Conservation (phyloP, 2,113 vertebrate species). For the Asarcornis scutulata region DNA sequence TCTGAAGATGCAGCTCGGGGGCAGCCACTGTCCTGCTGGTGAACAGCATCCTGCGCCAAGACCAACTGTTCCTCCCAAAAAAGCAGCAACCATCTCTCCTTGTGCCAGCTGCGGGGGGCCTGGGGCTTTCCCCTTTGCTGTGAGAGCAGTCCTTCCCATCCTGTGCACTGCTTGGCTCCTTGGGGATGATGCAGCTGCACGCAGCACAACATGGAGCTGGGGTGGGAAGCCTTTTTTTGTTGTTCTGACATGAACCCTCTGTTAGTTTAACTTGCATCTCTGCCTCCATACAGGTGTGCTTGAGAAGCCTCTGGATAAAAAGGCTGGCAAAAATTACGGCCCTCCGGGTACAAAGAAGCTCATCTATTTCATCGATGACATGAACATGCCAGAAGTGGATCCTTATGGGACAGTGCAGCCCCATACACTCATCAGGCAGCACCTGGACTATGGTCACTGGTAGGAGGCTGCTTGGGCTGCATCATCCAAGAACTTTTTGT, state of each 20-base stretch:
- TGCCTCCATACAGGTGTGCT: constrained; percentile 80
- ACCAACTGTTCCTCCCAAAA: not conserved
- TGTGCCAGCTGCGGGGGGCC: not conserved
- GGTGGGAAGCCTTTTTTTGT: not conserved
- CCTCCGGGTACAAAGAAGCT: constrained; percentile 89
- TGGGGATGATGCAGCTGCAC: not conserved
- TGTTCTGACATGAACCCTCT: not conserved
- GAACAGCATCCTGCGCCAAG: not conserved
- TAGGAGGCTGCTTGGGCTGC: constrained; percentile 34
- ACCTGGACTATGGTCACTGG: constrained; percentile 98
- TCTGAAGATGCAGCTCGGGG: accelerated
- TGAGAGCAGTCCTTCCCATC: not conserved
- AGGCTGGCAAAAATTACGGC: constrained; percentile 90
- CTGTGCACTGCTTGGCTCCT: not conserved
- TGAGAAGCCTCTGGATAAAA: constrained; percentile 95
- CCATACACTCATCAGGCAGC: constrained; percentile 92
- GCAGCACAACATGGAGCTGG: accelerated
- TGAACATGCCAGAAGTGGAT: constrained; percentile 96
- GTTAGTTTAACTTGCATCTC: not conserved
- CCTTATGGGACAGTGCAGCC: constrained; percentile 91
- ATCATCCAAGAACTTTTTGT: accelerated
- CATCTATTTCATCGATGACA: constrained; percentile 93
- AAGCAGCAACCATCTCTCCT: accelerated
- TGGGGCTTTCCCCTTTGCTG: not conserved
- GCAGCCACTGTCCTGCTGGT: not conserved